Evolutionary conservation across 2,113 vertebrate species (phyloP).

Genomic region (Rhynchomys soricoides): DNA sequence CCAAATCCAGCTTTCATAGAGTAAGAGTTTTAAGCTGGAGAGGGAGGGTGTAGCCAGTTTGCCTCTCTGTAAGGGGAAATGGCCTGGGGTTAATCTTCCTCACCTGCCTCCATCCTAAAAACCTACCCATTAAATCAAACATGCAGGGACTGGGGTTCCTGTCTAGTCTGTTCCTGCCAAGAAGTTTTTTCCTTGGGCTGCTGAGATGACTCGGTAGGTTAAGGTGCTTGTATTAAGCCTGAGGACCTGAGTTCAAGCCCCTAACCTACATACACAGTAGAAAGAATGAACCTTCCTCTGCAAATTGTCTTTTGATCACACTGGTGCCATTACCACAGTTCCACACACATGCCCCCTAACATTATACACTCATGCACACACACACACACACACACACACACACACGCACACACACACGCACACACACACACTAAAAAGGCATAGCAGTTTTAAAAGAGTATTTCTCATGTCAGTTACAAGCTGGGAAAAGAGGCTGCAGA

Average conservation of each 20-base stretch:
- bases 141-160: accelerated
- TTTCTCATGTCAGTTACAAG: neutral
- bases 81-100: neutral
- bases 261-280: neutral
- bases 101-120: neutral
- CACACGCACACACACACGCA: neutral
- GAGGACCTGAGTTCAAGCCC: neutral
- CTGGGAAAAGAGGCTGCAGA: neutral
- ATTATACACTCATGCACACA: no score
- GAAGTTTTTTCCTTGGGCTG: neutral
- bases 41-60: no score
- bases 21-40: neutral
- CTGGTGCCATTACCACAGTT: neutral
- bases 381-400: no score
- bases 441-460: neutral
- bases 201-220: neutral
- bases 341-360: neutral
- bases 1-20: neutral
- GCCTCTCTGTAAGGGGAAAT: neutral
- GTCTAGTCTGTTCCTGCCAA: neutral
- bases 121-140: neutral
- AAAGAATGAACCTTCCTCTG: neutral
- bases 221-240: neutral
- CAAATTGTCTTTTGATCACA: neutral
- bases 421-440: neutral